Base-by-base conservation (phyloP, 2,797 vertebrate genomes). In the Ceyx erithaca region DNA sequence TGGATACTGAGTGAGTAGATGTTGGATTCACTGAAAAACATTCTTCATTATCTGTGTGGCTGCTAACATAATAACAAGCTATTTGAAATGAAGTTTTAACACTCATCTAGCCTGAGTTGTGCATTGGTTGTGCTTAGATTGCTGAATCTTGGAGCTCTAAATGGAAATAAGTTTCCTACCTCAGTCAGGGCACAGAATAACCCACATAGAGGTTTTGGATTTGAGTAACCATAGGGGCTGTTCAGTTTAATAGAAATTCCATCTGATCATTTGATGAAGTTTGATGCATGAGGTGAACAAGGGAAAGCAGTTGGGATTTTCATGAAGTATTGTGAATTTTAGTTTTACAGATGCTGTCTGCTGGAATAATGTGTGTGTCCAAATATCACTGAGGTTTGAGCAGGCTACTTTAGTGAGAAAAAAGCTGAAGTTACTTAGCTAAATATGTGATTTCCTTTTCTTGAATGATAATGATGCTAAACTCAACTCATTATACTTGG, bases 401-500 rank as follows among this genome's bases (percentile, higher is more conserved):
- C 22, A 72, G 25, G 31, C 12, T 66, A 22, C 30, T 91, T 73
- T 31, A 51, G 7, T 43, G 71, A 43, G 26, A 71, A 71, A 30
- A 73, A 86, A 62, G 61, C 30, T 51, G 37, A 92, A 84, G 23
- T 86, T 73, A 26, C 18, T 61, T 57, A 64, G 20, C 35, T 91
- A 37, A 54, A 71, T n/a, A 12, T 23, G 57, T 77, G 37, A n/a
- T 77, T 94, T 84, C 59, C 23, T n/a, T 67, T 88, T 87, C 71
- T 71, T 86, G 40, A 89, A 85, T 14, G 7, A 59, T 93, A 92
- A 81, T 59, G 62, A 43, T 80, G 14, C 33, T 82, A 79, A 93
- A 90, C 75, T 77, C 85, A 80, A 93, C 54, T 77, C 43, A 87
- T 86, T 86, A 30, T 82, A 71, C 76, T 95, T 87, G 64, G 68